Evolutionary conservation across 1,140 invertebrate genomes (phyloP), one percentile per base, ranked within the genome.

Genomic region (Bombus confusus): DNA sequence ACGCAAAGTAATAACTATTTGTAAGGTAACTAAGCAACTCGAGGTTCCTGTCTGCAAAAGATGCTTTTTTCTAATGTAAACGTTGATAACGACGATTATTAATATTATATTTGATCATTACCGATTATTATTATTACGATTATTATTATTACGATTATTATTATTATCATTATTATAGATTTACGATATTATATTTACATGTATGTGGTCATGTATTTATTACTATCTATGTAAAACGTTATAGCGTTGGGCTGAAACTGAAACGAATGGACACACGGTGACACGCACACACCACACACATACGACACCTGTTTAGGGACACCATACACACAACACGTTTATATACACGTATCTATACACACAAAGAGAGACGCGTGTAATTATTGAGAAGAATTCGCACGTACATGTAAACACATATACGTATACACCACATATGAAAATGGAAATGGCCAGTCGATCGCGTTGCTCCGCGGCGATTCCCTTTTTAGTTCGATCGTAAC

Each of bases 11-110:
- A 94, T 93, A 93, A 94, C 90, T 94, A 94, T 93, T 94, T 93
- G 89, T 94, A 94, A 94, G 90, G 47, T 88, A 80, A 90, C 84
- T 94, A 94, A 93, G 93, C 86, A 95, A 95, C 93, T 93, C 91
- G 93, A 94, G 94, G 94, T 94, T 94, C 94, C 94, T 94, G 94
- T 94, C 93, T 90, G 88, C 91, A 94, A 94, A 92, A 93, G 93
- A 94, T 92, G 93, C 92, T 94, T 94, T 88, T 88, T 94, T 94
- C 92, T 94, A 94, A 91, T 92, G 88, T 94, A 93, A 93, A 68
- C 90, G 94, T 94, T 94, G 92, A 92, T 91, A 89, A 93, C 88
- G 85, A 87, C 91, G 92, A 93, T 92, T 93, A 94, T 91, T 93
- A 90, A 88, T 92, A 93, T 93, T 94, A 93, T 39, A 68, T 68